Percentiles rank a stretch among this genome's conserved stretches.
Evolutionary conservation across 2,888 invertebrate genomes (phyloP).

Genomic region (Osmoderma eremita): DNA sequence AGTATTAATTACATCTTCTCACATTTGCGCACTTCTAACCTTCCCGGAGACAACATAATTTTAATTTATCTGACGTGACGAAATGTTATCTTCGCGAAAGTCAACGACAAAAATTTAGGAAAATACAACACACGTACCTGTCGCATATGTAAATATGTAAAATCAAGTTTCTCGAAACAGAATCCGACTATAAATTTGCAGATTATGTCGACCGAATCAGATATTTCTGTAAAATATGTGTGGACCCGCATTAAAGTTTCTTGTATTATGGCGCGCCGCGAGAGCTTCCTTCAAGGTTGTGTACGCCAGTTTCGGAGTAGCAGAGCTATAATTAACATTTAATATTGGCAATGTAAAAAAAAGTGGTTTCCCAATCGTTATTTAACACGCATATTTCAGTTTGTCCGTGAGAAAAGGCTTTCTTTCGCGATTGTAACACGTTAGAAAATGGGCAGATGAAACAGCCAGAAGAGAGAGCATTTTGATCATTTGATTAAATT

Average conservation of each 20-base stretch:
- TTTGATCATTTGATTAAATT: too few relatives aligned
- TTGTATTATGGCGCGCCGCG: conserved; percentile 5
- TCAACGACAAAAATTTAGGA: conserved; percentile 18
- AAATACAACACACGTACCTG: conserved; percentile 15
- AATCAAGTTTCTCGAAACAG: conserved; percentile 27
- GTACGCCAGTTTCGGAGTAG: conserved; percentile 3
- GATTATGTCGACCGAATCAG: conserved; percentile 24
- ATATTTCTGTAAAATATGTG: conserved; percentile 26
- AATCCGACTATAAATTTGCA: conserved; percentile 29
- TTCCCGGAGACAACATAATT: conserved; percentile 2
- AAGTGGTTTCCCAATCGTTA: too few relatives aligned
- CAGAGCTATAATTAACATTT: conserved; percentile 10
- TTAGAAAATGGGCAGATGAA: too few relatives aligned
- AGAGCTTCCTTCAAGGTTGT: conserved; percentile 23
- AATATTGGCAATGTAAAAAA: conserved; percentile 2
- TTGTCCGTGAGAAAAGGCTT: too few relatives aligned
- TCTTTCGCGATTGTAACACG: too few relatives aligned
- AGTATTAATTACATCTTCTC: too few relatives aligned
- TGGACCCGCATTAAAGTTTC: conserved; percentile 16
- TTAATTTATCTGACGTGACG: conserved; percentile 29
- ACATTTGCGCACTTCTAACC: too few relatives aligned
- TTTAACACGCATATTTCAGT: too few relatives aligned
- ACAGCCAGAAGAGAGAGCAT: too few relatives aligned
- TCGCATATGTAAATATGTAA: conserved; percentile 25
- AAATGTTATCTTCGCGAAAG: conserved; percentile 17